Percentiles rank a stretch among this genome's conserved stretches.
Evolutionary conservation across 2,888 invertebrate species (phyloP).

Genomic region (Nysson spinosus): DNA sequence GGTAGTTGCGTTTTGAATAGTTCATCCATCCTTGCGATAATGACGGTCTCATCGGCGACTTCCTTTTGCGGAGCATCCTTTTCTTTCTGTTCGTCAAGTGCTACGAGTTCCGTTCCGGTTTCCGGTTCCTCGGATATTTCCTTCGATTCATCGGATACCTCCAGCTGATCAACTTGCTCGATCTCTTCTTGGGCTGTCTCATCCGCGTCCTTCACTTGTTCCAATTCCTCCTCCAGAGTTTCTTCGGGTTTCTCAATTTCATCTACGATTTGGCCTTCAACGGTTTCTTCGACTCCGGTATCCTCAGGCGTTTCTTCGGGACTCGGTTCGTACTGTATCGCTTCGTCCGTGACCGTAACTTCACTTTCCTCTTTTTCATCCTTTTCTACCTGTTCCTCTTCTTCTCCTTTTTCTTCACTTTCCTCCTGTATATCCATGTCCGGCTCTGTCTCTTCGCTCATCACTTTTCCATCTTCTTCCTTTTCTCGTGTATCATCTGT

Average conservation of each 20-base stretch:
- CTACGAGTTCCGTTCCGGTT: background rate
- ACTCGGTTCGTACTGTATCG: background rate
- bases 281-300: background rate
- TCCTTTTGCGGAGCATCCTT: background rate
- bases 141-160: no score
- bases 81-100: background rate
- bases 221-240: background rate
- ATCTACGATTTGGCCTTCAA: background rate
- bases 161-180: background rate
- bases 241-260: constrained; percentile 4
- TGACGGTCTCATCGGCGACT: background rate
- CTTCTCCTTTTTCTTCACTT: background rate
- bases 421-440: background rate
- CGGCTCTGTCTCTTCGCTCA: background rate
- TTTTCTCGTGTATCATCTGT: constrained; percentile 7
- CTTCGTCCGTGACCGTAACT: background rate
- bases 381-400: background rate
- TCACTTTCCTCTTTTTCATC: background rate
- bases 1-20: constrained; percentile 60
- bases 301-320: background rate
- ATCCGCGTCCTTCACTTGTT: background rate
- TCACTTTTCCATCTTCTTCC: background rate
- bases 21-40: constrained; percentile 15
- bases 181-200: background rate
- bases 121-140: background rate